phyloP scores from a whole-genome alignment of 2,888 invertebrate genomes.

The Drosophila macrospina region DNA sequence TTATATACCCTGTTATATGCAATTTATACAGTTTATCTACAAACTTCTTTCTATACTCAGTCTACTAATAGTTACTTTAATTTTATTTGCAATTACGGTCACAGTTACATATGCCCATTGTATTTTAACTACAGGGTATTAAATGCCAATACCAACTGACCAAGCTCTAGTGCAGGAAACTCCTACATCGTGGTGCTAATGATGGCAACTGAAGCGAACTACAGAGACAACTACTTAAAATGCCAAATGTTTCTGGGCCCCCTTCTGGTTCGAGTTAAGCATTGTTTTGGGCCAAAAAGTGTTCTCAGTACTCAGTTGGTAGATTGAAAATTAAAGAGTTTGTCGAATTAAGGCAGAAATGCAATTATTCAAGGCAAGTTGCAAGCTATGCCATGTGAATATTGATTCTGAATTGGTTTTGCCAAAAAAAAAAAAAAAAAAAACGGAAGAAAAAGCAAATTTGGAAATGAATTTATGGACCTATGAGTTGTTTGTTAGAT shows the following conservation, averaged over 20 bases:
- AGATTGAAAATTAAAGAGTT: background rate
- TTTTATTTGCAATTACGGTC: background rate
- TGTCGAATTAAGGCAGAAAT: background rate
- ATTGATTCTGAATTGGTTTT: background rate
- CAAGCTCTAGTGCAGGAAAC: background rate
- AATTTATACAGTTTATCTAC: background rate
- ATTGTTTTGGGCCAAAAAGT: background rate
- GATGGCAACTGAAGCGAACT: slow-evolving; percentile 1
- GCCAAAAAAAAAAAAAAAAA: too few relatives aligned
- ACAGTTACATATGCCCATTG: background rate
- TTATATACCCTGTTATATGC: background rate
- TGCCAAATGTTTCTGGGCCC: background rate
- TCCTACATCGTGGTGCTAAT: slow-evolving; percentile 7
- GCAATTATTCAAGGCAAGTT: background rate
- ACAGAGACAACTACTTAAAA: slow-evolving; percentile 4
- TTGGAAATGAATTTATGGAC: background rate
- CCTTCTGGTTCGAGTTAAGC: background rate
- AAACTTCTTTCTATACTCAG: background rate
- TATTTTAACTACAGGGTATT: background rate
- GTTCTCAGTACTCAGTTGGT: background rate
- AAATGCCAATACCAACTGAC: slow-evolving; percentile 1
- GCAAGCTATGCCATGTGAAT: background rate
- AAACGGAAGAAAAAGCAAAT: too few relatives aligned
- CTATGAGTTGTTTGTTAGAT: too few relatives aligned
- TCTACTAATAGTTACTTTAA: background rate